phyloP scores from a whole-genome alignment of 64 coral and sea anemone genomes.

The Platygyra sinensis region DNA sequence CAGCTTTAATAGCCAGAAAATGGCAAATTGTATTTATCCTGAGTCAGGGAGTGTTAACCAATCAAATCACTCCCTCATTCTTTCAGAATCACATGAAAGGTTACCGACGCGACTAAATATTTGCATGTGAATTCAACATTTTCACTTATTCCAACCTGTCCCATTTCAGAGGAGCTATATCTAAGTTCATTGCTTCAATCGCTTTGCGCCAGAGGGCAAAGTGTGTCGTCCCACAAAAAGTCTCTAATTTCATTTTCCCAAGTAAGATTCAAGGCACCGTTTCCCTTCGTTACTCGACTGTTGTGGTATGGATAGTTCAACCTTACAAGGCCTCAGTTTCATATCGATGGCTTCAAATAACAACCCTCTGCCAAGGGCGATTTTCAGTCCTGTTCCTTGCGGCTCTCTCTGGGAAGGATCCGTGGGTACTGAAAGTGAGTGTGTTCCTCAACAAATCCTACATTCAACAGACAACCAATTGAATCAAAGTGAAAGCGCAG shows the following conservation, averaged over 20 bases:
- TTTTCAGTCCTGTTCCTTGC: not conserved
- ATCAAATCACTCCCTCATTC: not conserved
- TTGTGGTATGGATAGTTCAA: not conserved
- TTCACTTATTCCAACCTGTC: not conserved
- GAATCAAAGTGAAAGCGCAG: not conserved
- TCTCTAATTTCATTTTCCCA: not conserved
- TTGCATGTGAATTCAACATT: not conserved
- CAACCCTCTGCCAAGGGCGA: constrained; percentile 22
- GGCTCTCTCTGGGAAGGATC: not conserved
- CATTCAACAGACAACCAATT: not conserved
- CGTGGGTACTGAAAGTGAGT: not conserved
- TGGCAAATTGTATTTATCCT: no score
- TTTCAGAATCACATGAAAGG: not conserved
- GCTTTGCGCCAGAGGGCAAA: not conserved
- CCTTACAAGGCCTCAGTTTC: constrained; percentile 34
- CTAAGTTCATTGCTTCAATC: not conserved
- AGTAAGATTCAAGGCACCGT: not conserved
- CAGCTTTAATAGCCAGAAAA: no score
- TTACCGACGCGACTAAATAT: not conserved
- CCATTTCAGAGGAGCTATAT: not conserved
- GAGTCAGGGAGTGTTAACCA: not conserved
- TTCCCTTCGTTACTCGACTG: no score
- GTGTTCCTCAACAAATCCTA: not conserved
- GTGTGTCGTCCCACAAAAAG: not conserved
- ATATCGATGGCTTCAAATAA: constrained; percentile 50